Evolutionary conservation across 2,113 vertebrate genomes (phyloP).

Genomic region (Ginglymostoma cirratum): DNA sequence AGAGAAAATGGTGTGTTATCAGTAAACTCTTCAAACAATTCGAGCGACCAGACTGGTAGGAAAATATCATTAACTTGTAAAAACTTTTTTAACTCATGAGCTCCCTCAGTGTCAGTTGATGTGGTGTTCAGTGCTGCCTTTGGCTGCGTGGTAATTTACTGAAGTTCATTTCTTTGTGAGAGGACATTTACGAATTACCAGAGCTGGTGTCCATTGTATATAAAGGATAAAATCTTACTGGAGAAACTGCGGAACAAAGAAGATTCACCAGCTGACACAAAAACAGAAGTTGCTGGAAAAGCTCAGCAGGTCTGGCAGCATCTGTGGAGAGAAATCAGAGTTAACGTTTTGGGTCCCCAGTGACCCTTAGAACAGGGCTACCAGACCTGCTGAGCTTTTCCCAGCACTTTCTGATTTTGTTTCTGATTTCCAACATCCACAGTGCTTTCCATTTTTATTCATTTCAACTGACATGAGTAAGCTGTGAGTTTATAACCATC

Average conservation of each 20-base stretch:
- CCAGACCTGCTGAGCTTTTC: too few species aligned
- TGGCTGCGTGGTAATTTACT: not conserved
- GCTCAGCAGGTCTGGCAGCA: too few species aligned
- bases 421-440: too few species aligned
- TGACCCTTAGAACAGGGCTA: too few species aligned
- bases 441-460: too few species aligned
- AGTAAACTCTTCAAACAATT: not conserved
- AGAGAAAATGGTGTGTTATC: not conserved
- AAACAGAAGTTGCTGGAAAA: too few species aligned
- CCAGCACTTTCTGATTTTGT: too few species aligned
- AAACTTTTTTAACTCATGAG: not conserved
- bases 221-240: not conserved
- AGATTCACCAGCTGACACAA: not conserved
- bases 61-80: not conserved
- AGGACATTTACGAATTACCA: not conserved
- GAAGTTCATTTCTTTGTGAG: not conserved
- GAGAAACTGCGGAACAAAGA: not conserved
- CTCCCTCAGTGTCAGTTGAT: not conserved
- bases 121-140: not conserved
- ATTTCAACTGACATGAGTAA: too few species aligned
- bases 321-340: too few species aligned
- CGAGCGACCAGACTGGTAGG: not conserved
- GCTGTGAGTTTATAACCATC: not conserved
- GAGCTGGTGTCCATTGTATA: not conserved
- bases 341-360: too few species aligned